Conservation (phyloP, 1,140 invertebrate genomes). For the Ceratina japonica region DNA sequence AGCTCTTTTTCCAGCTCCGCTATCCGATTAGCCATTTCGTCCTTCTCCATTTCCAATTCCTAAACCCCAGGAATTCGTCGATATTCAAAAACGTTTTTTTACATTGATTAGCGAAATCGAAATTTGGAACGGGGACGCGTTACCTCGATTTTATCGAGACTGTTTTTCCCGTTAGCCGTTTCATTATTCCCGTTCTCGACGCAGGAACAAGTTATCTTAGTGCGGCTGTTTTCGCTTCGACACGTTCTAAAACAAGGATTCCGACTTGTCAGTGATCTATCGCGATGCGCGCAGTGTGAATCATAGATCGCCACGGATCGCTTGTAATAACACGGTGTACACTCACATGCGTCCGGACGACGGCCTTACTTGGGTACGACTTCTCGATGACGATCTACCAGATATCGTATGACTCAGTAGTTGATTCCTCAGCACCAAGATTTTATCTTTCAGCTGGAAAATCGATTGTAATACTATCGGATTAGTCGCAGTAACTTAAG, state of each 20-base stretch:
- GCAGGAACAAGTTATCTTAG: conserved; percentile 69
- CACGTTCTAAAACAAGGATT: conserved; percentile 71
- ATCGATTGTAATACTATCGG: neutral
- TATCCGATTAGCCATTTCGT: conserved; percentile 67
- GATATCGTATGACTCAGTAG: conserved; percentile 71
- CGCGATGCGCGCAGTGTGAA: conserved; percentile 28
- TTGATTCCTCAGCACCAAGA: conserved; percentile 71
- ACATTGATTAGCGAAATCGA: neutral
- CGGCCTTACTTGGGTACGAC: conserved; percentile 54
- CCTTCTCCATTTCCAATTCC: conserved; percentile 71
- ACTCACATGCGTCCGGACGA: conserved; percentile 71
- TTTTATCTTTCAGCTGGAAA: conserved; percentile 74
- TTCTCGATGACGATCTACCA: conserved; percentile 68
- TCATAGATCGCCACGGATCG: conserved; percentile 38
- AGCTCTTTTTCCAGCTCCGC: conserved; percentile 70
- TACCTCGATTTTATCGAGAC: conserved; percentile 71
- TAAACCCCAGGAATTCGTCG: conserved; percentile 36
- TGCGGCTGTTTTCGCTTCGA: conserved; percentile 71
- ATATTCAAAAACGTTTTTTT: too few relatives aligned
- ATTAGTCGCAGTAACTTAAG: neutral
- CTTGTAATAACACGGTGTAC: conserved; percentile 33
- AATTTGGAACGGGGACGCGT: neutral
- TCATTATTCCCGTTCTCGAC: conserved; percentile 59
- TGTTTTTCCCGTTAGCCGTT: conserved; percentile 51
- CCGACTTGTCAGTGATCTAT: conserved; percentile 42